A percentile compares a stretch with the other conserved stretches of the same genome.
These are phyloP conservation scores for Saccostrea echinata DNA, from an alignment of 1,140 invertebrate genomes.

Conservation along the genomic window DNA sequence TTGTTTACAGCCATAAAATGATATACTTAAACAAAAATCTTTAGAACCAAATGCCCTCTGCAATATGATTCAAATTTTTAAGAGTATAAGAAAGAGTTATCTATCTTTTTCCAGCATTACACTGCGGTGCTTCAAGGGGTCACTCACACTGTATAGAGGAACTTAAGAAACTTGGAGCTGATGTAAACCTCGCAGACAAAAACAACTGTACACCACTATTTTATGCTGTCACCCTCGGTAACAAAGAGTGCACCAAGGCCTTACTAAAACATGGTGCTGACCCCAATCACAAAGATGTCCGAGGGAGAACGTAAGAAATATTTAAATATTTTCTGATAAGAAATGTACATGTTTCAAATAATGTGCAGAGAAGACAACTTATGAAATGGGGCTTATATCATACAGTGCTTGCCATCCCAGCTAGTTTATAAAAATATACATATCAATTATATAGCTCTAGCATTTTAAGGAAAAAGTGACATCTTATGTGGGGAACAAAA, in stretches of 20 bases:
- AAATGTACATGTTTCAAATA: too few species aligned
- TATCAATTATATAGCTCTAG: too few species aligned
- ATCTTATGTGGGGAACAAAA: too few species aligned
- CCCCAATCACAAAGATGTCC: constrained; percentile 93
- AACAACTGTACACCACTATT: constrained; percentile 94
- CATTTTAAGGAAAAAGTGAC: too few species aligned
- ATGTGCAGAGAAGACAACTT: too few species aligned
- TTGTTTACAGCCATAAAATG: too few species aligned
- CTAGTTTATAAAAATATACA: too few species aligned
- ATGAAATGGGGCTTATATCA: too few species aligned
- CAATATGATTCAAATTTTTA: background rate
- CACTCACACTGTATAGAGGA: constrained; percentile 95
- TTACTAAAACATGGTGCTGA: constrained; percentile 93
- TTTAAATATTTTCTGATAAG: background rate
- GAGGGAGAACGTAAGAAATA: constrained; percentile 89
- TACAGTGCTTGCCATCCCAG: too few species aligned
- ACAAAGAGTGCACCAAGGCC: constrained; percentile 94
- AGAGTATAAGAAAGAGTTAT: background rate
- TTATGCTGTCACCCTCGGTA: constrained; percentile 96
- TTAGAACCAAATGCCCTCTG: background rate
- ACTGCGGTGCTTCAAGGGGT: constrained; percentile 97
- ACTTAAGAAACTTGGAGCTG: constrained; percentile 83
- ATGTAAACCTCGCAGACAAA: constrained; percentile 90
- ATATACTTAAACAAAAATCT: too few species aligned
- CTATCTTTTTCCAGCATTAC: constrained; percentile 85